These are phyloP conservation scores for Micropterix aruncella DNA, from an alignment of 2,888 invertebrate genomes.

Conservation along the genomic window DNA sequence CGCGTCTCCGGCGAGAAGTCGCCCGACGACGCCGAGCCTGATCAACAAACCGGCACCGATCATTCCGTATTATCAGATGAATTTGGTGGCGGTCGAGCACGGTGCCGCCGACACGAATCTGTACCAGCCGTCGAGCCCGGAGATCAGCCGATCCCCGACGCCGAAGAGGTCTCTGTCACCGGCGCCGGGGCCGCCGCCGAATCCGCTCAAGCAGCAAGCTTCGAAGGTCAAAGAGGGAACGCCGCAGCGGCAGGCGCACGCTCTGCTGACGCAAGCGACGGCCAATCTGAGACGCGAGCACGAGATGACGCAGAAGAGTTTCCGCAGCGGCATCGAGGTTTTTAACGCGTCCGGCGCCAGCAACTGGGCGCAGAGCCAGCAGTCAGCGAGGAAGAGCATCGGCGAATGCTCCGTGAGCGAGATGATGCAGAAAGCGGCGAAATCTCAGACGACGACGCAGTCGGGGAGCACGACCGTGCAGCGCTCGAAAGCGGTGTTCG, in stretches of 20 bases:
- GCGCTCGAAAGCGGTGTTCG: constrained; percentile 46
- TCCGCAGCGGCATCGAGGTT: constrained; percentile 24
- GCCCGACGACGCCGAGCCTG: constrained; percentile 55
- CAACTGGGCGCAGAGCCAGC: constrained; percentile 26
- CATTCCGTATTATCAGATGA: constrained; percentile 68
- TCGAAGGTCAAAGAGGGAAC: constrained; percentile 42
- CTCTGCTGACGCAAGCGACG: constrained; percentile 22
- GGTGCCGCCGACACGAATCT: constrained; percentile 41
- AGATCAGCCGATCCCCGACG: constrained; percentile 47
- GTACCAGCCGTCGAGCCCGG: constrained; percentile 45
- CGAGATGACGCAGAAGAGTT: constrained; percentile 28
- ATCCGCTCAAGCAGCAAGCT: constrained; percentile 49
- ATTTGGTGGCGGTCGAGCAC: constrained; percentile 55
- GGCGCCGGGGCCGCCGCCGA: constrained; percentile 55
- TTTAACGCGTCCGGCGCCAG: constrained; percentile 20
- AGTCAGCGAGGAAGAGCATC: constrained; percentile 25
- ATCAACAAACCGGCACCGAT: constrained; percentile 62
- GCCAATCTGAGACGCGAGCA: constrained; percentile 29
- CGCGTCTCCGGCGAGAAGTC: constrained; percentile 37
- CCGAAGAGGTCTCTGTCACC: constrained; percentile 55
- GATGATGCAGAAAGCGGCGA: constrained; percentile 11
- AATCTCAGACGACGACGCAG: constrained; percentile 37
- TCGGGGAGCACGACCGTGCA: constrained; percentile 45
- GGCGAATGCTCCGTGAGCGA: constrained; percentile 16
- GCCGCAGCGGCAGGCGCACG: constrained; percentile 26